These are phyloP conservation scores for Mastomys coucha DNA, from an alignment of 2,113 vertebrate species.

Conservation along the genomic window DNA sequence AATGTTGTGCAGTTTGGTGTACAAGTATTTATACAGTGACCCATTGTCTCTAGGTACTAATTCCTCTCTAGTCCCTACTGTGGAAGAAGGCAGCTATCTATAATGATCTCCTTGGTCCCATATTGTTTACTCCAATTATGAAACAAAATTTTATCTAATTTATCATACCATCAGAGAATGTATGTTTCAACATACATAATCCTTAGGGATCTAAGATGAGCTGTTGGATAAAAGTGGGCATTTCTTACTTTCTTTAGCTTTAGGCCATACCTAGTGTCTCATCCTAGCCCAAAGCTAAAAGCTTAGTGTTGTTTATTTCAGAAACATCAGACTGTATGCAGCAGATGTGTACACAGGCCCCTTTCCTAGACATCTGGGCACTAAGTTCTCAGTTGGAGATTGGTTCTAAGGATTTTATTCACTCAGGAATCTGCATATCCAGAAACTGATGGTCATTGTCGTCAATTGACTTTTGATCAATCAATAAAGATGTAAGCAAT, in stretches of 20 bases:
- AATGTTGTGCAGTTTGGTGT: neutral
- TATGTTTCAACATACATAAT: neutral
- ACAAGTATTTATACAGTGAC: neutral
- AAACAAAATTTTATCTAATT: neutral
- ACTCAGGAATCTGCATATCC: no score
- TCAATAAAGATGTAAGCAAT: no score
- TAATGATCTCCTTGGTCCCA: neutral
- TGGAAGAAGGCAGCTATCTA: neutral
- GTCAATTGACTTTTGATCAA: no score
- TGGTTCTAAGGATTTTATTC: no score
- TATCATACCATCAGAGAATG: neutral
- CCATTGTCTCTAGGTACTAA: neutral
- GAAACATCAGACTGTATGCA: neutral
- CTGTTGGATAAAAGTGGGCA: neutral
- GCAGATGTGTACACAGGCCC: fast-evolving
- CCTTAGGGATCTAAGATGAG: neutral
- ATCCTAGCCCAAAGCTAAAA: neutral
- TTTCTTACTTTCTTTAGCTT: neutral
- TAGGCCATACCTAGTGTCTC: neutral
- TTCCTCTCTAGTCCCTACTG: neutral
- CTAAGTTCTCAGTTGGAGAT: fast-evolving
- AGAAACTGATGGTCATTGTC: no score
- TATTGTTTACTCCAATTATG: neutral
- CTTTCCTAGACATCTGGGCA: neutral
- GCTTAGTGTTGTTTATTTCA: neutral